Evolutionary conservation across 1,140 invertebrate species (phyloP).

Genomic region (Anoplolepis gracilipes): DNA sequence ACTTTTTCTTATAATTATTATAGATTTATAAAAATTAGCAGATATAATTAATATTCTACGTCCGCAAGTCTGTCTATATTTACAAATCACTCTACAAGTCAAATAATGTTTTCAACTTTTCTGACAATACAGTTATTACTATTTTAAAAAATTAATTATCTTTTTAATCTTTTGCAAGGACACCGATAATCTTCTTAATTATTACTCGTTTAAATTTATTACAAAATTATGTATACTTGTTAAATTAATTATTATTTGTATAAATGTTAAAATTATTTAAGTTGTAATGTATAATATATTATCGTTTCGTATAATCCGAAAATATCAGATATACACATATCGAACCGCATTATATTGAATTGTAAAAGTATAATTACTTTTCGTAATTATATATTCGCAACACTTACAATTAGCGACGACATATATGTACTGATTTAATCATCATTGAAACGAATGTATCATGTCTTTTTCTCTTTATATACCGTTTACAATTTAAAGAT

Average conservation of each 20-base stretch:
- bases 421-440: not conserved
- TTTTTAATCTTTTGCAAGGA: not conserved
- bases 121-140: not conserved
- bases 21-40: not conserved
- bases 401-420: not conserved
- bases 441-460: not conserved
- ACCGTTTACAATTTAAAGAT: not conserved
- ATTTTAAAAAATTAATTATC: not conserved
- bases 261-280: not conserved
- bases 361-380: not conserved
- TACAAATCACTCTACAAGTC: not conserved
- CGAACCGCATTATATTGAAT: not conserved
- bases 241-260: conserved; percentile 6
- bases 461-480: not conserved
- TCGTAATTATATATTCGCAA: not conserved
- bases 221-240: too few relatives aligned
- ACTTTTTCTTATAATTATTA: not conserved
- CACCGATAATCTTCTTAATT: not conserved
- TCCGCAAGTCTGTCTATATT: not conserved
- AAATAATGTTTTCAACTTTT: not conserved
- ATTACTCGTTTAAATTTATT: not conserved
- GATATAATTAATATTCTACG: not conserved
- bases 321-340: too few relatives aligned
- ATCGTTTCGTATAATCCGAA: not conserved
- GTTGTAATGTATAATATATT: not conserved